Evolutionary conservation across 2,113 vertebrate genomes (phyloP), one percentile per base, ranked within the genome.

Genomic region (Sapayoa aenigma): DNA sequence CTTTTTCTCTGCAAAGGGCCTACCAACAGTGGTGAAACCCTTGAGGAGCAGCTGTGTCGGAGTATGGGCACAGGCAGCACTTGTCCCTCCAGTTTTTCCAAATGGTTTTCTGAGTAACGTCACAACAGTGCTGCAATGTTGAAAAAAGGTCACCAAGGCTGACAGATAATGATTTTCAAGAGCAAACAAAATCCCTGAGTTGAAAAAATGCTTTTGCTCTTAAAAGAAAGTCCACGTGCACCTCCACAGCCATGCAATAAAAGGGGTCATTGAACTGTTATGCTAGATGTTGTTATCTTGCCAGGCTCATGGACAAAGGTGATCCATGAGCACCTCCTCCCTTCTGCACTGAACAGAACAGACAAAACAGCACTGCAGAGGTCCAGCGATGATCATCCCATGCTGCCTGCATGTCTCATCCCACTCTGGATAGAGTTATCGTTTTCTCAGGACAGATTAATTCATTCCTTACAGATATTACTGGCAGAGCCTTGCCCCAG

Each of bases 131-230:
- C 69, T 74, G 73, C 69, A 82, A 62, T 68, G 62, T 35, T 85
- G 66, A 60, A 68, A 74, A 88, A 79, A 50, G 65, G 73, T 73
- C 86, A 90, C 62, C 66, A 46, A 96, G 88, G 76, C 69, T 87
- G 65, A 73, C 62, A 90, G 79, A 88, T 90, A 96, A 96, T 37
- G 92, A 75, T 89, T 94, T 97, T 89, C 46, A 50, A 93, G 93
- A 93, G 50, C 86, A 95, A 95, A 93, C 90, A 94, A 87, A 94
- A 30, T 23, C n/a, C n/a, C 55, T 28, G 60, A 87, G 66, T 1
- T 62, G 46, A 92, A 96, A n/a, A 94, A 92, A 67, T 2, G 6
- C 9, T 75, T 81, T 72, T 90, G 49, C 66, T 95, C 41, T 89
- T 74, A 24, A 55, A 88, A 90, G 62, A 68, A 89, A 14, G 24